Percentiles rank a stretch among this genome's conserved stretches.
Conservation (phyloP, 2,113 vertebrate genomes). For the Vulpes lagopus region DNA sequence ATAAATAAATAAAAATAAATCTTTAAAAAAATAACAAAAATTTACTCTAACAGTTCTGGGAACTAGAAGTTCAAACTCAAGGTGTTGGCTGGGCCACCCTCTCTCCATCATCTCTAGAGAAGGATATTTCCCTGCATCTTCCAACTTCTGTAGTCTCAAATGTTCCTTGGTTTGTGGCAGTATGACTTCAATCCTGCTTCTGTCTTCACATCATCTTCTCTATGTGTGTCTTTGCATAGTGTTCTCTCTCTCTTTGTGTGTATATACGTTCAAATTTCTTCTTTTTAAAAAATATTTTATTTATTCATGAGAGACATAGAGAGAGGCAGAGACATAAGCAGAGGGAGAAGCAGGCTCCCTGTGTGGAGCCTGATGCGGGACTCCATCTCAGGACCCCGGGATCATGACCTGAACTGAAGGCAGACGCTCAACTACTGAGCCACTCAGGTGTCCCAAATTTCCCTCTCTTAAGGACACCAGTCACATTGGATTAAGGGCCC, state of each 20-base stretch:
- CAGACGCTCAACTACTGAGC: too few species aligned
- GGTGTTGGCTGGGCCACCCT: accelerated
- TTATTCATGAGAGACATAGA: too few species aligned
- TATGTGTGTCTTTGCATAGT: neutral
- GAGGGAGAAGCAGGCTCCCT: too few species aligned
- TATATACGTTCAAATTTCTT: neutral
- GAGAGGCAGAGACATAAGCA: too few species aligned
- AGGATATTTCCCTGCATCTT: accelerated
- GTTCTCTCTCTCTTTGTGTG: neutral
- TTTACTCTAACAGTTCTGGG: neutral
- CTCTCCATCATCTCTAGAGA: too few species aligned
- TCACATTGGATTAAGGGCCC: neutral
- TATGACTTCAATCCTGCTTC: neutral
- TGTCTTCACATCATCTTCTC: neutral
- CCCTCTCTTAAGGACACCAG: too few species aligned
- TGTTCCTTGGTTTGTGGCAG: neutral
- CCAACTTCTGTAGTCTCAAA: neutral
- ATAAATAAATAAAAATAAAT: too few species aligned
- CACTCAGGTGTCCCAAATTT: neutral
- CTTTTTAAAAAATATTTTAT: too few species aligned
- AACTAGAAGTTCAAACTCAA: neutral
- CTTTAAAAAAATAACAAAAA: neutral
- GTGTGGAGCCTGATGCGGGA: too few species aligned
- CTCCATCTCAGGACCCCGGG: too few species aligned
- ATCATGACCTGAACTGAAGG: too few species aligned